These are phyloP conservation scores for Protomyctophum bolini DNA, from an alignment of 2,113 vertebrate genomes.

Conservation along the genomic window DNA sequence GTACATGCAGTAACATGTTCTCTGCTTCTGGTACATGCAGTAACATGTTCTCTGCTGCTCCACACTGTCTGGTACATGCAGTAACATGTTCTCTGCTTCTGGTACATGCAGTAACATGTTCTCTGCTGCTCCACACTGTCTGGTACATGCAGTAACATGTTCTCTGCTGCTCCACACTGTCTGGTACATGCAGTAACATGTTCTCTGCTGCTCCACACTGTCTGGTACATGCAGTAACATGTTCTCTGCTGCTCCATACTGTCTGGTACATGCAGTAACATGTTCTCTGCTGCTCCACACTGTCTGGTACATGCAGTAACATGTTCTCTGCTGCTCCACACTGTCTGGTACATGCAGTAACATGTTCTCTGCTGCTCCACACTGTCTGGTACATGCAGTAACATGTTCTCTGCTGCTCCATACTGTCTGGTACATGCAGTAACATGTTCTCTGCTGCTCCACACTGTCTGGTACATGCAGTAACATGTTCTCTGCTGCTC, in stretches of 20 bases:
- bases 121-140: background rate
- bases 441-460: background rate
- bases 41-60: too few relatives aligned
- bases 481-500: background rate
- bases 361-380: too few relatives aligned
- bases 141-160: background rate
- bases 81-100: background rate
- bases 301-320: background rate
- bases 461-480: background rate
- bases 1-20: too few relatives aligned
- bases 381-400: background rate
- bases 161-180: background rate
- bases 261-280: background rate
- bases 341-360: background rate
- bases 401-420: too few relatives aligned
- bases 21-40: too few relatives aligned
- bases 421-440: background rate
- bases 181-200: background rate
- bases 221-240: background rate
- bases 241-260: background rate
- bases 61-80: too few relatives aligned
- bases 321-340: background rate
- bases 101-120: background rate
- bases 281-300: background rate
- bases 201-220: background rate